Evolutionary conservation across 2,797 vertebrate species (phyloP), one percentile per base, ranked within the genome.

Genomic region (Sphenodon punctatus): DNA sequence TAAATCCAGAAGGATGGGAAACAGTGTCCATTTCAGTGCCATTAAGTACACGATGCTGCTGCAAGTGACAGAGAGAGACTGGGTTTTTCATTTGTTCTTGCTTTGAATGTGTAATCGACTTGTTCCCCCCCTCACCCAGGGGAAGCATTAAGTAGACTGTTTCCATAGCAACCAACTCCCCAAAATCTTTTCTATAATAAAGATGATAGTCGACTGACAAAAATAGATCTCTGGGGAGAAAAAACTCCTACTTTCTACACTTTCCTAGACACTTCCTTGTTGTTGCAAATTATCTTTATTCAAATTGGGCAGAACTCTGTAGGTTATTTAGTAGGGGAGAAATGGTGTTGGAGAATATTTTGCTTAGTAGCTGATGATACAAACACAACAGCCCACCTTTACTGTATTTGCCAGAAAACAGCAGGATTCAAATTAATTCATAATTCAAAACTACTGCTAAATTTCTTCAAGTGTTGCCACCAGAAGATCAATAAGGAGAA

Each of bases 121-220:
- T 81, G 53, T 20, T 23, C 56, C n/a, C n/a, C n/a, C n/a, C n/a
- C n/a, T n/a, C n/a, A n/a, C n/a, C n/a, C 69, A 38, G 32, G 78
- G 87, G 81, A 88, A 23, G 51, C 82, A 49, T 42, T 45, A 67
- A 85, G 69, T 60, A 79, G 84, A 85, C 75, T 74, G 92, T 92
- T 92, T 78, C 83, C 82, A 90, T 92, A 78, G 90, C 60, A 82
- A 93, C 91, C 80, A 87, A 64, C 49, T 90, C 82, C 43, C 71
- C 63, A 70, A 88, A 79, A 67, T 16, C 64, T 42, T 7, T n/a
- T 73, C 87, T 78, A 17, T 78, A 89, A 86, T 86, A 53, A 88
- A 83, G 45, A 78, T 64, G 59, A 58, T 85, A 69, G 25, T 82
- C 64, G 53, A 67, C 27, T 42, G 60, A 72, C 63, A 82, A 87